Base-by-base conservation (phyloP, 1,140 invertebrate genomes). In the Rhynchophorus ferrugineus region DNA sequence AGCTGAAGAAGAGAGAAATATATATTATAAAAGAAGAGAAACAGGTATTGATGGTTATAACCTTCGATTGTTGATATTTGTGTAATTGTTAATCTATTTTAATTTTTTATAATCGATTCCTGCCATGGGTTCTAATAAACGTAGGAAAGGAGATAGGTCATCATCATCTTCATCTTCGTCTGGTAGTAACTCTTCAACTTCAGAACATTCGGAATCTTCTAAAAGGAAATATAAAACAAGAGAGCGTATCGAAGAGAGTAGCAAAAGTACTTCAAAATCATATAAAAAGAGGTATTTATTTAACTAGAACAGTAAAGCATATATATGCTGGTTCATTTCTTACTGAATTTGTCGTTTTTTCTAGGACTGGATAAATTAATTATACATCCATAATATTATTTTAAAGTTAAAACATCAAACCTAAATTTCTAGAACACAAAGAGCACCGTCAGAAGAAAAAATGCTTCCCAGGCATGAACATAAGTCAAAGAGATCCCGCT, bases 291-390 rank as follows among this genome's bases (percentile, higher is more conserved):
- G 34, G 49, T 51, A 42, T 17, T 39, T 41, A 14, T 41, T 38
- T 2, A 21, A 41, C 20, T 19, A 42, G 34, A 14, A 18, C 42
- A 18, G 8, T 8, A 5, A 9, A 18, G 8, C 3, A n/a, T 43
- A 11, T n/a, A n/a, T n/a, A n/a, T n/a, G n/a, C n/a, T n/a, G n/a
- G n/a, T n/a, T n/a, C n/a, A 21, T 48, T 17, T 38, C 22, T 37
- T 21, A 36, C 7, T 37, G 1, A 14, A 44, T 11, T n/a, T 13
- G 24, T 53, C 11, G 39, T 53, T 39, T 44, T 49, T 33, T 51
- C 41, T 33, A 51, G 41, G 49, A 44, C n/a, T 22, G 37, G 13
- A n/a, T 42, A 49, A 43, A 22, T 43, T 37, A 36, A 13, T 50
- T 43, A 14, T 42, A 49, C 41, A 21, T 45, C 9, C 45, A 13